These are phyloP conservation scores for Stramonita haemastoma DNA, from an alignment of 2,888 invertebrate species.

Conservation along the genomic window DNA sequence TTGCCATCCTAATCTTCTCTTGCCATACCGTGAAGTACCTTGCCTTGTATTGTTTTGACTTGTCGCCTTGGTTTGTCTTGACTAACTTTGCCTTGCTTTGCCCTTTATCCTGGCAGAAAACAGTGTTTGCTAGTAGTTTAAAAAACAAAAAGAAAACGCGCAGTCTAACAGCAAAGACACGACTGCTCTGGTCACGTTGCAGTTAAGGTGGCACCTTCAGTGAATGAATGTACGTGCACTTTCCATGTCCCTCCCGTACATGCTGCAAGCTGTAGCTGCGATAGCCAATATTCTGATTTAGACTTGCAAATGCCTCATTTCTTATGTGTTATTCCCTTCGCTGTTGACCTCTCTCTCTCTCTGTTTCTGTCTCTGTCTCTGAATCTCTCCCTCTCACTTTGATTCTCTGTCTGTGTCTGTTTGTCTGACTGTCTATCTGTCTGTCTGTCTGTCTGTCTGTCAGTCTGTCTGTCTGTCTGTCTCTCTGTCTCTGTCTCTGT, in stretches of 20 bases:
- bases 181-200: neutral
- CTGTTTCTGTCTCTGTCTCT: neutral
- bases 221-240: neutral
- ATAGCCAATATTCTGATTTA: too few species aligned
- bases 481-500: neutral
- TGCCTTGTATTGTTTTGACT: neutral
- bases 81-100: neutral
- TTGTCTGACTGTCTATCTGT: neutral
- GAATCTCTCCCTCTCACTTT: too few species aligned
- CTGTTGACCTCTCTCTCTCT: neutral
- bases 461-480: neutral
- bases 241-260: neutral
- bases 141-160: neutral
- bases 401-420: neutral
- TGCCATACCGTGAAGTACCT: neutral
- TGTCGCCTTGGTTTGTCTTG: neutral
- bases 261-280: neutral
- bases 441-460: neutral
- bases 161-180: neutral
- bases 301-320: too few species aligned
- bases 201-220: neutral
- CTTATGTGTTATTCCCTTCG: neutral
- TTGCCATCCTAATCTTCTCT: neutral
- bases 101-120: neutral
- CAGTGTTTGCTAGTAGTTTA: neutral